A percentile compares a stretch with the other conserved stretches of the same genome.
phyloP scores from a whole-genome alignment of 1,140 invertebrate genomes.

The Zaprionus ornatus region DNA sequence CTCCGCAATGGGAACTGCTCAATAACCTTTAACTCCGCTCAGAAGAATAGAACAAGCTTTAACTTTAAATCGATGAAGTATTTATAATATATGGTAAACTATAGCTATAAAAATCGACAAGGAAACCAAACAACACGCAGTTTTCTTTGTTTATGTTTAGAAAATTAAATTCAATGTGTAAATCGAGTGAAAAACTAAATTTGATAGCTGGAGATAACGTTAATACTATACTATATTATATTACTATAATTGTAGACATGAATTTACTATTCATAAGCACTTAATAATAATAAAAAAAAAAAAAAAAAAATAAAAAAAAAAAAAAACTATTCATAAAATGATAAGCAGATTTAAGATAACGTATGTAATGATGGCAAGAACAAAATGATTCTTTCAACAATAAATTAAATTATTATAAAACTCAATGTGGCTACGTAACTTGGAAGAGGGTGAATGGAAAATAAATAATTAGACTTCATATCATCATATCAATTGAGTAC shows the following conservation, averaged over 20 bases:
- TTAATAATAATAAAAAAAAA: no score
- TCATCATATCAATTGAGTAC: no score
- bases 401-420: slow-evolving; percentile 47
- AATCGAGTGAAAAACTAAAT: background rate
- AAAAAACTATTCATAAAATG: no score
- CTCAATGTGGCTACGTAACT: background rate
- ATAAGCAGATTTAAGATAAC: slow-evolving; percentile 70
- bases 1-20: no score
- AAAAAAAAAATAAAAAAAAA: no score
- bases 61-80: no score
- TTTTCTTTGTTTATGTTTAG: background rate
- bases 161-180: slow-evolving; percentile 4
- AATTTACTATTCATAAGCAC: slow-evolving; percentile 74
- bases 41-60: no score
- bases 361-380: slow-evolving; percentile 60
- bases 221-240: background rate
- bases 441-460: background rate
- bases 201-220: background rate
- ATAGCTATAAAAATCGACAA: background rate
- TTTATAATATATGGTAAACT: no score
- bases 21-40: no score
- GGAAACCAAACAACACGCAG: background rate
- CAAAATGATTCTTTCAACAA: slow-evolving; percentile 60
- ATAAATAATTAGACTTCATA: no score
- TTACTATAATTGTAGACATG: slow-evolving; percentile 60